Percentiles rank a stretch among this genome's conserved stretches.
These are phyloP conservation scores for Epiblema foenella DNA, from an alignment of 2,888 invertebrate genomes.

Conservation along the genomic window DNA sequence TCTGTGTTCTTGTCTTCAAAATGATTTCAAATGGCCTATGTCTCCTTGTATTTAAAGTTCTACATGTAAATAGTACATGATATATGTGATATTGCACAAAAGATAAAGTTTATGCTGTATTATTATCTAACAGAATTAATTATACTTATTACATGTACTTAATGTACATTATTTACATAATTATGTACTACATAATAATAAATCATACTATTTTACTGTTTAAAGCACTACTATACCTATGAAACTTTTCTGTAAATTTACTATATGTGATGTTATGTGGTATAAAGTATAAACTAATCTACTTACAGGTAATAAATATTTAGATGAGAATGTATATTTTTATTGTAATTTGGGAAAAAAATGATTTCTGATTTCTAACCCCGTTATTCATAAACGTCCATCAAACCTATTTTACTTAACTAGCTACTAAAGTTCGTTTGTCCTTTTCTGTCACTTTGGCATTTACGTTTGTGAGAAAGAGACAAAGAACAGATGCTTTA, in stretches of 20 bases:
- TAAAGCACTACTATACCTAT: not conserved
- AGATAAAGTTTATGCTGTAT: too few relatives aligned
- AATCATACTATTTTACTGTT: not conserved
- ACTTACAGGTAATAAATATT: conserved; percentile 14
- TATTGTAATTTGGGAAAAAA: not conserved
- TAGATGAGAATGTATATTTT: not conserved
- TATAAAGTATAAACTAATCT: not conserved
- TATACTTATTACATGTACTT: not conserved
- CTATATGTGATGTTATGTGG: conserved; percentile 16
- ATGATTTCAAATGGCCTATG: not conserved
- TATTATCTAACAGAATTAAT: not conserved
- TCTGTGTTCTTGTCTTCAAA: not conserved
- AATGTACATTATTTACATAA: too few relatives aligned
- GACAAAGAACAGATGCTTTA: too few relatives aligned
- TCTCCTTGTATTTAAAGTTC: not conserved
- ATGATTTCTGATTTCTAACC: too few relatives aligned
- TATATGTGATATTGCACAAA: not conserved
- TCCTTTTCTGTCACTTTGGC: too few relatives aligned
- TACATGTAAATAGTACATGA: not conserved
- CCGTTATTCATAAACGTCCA: too few relatives aligned
- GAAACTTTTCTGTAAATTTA: conserved; percentile 8
- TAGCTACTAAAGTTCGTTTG: too few relatives aligned
- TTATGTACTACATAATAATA: too few relatives aligned
- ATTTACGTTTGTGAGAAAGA: too few relatives aligned
- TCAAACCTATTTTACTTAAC: too few relatives aligned